Percentiles rank a stretch among this genome's conserved stretches.
Conservation (phyloP, 2,113 vertebrate species). For the Corythoichthys intestinalis region DNA sequence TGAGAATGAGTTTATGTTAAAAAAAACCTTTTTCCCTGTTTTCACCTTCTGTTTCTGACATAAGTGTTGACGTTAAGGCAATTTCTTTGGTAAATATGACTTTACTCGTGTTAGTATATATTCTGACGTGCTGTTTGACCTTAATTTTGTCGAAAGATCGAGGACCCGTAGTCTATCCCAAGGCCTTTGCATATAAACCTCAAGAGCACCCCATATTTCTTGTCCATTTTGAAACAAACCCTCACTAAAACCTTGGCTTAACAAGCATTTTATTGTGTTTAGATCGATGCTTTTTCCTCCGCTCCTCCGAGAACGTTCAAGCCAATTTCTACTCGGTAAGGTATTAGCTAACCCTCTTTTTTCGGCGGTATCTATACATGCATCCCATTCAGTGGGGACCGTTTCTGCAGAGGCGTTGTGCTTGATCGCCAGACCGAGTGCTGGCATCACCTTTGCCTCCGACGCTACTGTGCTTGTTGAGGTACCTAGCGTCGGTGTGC, state of each 20-base stretch:
- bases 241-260: slow-evolving; percentile 11
- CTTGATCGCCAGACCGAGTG: slow-evolving; percentile 5
- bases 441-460: slow-evolving; percentile 1
- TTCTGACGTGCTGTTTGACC: neutral
- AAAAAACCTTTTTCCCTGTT: too few relatives aligned
- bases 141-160: neutral
- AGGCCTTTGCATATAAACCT: neutral
- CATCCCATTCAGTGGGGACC: neutral
- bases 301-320: slow-evolving; percentile 11
- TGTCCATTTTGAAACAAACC: slow-evolving; percentile 5
- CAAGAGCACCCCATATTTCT: neutral
- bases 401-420: slow-evolving; percentile 7
- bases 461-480: neutral
- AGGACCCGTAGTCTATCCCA: neutral
- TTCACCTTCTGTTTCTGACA: too few relatives aligned
- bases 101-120: neutral
- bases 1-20: too few relatives aligned
- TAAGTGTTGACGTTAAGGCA: too few relatives aligned
- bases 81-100: neutral
- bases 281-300: slow-evolving; percentile 2
- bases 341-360: neutral
- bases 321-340: slow-evolving; percentile 1
- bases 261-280: slow-evolving; percentile 35
- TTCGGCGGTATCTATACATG: neutral
- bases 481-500: neutral